These are phyloP conservation scores for Notiomystis cincta DNA, from an alignment of 2,113 vertebrate genomes.

Conservation along the genomic window DNA sequence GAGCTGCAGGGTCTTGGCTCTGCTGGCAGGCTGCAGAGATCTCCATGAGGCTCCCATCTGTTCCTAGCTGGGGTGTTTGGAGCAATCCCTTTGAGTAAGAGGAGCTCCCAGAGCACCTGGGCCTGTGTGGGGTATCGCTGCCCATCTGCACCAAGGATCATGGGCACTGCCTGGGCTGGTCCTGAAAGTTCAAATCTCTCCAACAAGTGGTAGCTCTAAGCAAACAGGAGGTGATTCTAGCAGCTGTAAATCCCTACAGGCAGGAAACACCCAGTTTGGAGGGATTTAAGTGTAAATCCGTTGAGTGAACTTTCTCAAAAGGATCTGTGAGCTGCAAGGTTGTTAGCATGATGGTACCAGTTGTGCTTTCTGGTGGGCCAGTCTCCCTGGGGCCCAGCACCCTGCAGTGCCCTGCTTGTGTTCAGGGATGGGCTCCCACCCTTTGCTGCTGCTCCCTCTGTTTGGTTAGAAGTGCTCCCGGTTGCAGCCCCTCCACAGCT, in stretches of 20 bases:
- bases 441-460: not conserved
- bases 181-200: not conserved
- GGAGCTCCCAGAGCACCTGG: not conserved
- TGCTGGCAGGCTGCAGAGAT: not conserved
- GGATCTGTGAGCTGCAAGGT: not conserved
- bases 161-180: not conserved
- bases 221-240: not conserved
- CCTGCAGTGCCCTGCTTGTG: not conserved
- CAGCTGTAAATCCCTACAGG: not conserved
- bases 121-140: not conserved
- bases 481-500: accelerated
- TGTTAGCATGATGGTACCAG: not conserved
- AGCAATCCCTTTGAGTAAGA: not conserved
- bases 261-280: not conserved
- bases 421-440: not conserved
- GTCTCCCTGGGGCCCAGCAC: not conserved
- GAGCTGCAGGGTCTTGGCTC: not conserved
- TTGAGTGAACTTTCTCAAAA: not conserved
- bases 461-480: not conserved
- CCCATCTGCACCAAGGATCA: accelerated
- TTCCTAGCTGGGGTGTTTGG: not conserved
- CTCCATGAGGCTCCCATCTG: not conserved
- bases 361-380: not conserved
- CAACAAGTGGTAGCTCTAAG: not conserved
- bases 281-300: not conserved